Percentiles rank a stretch among this genome's conserved stretches.
These are phyloP conservation scores for Idaea dimidiata DNA, from an alignment of 2,888 invertebrate genomes.

Conservation along the genomic window DNA sequence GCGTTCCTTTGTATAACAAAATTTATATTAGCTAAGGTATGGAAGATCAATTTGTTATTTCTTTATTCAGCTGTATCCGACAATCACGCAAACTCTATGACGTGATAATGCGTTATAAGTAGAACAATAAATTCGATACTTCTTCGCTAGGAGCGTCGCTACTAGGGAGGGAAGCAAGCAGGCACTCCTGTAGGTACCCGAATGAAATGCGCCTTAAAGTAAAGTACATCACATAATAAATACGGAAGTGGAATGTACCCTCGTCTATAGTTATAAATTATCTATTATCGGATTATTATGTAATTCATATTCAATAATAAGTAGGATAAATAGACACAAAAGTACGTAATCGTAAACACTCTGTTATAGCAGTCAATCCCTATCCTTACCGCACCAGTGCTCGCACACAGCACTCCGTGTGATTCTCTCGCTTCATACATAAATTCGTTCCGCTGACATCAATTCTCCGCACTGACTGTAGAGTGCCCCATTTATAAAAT, in stretches of 20 bases:
- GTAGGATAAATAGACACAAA: conserved; percentile 35
- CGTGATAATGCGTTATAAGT: too few relatives aligned
- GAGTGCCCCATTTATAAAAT: conserved; percentile 41
- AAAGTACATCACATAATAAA: neutral
- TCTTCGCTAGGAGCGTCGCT: too few relatives aligned
- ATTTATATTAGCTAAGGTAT: too few relatives aligned
- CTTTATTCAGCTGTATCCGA: too few relatives aligned
- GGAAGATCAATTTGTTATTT: too few relatives aligned
- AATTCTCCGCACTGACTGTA: conserved; percentile 12
- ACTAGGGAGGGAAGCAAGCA: too few relatives aligned
- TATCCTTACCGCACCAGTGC: neutral
- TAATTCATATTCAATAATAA: conserved; percentile 18
- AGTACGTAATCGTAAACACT: conserved; percentile 37
- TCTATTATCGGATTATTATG: neutral
- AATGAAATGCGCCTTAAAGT: too few relatives aligned
- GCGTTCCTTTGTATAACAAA: too few relatives aligned
- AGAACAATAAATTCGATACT: too few relatives aligned
- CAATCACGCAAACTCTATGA: too few relatives aligned
- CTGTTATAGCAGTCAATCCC: conserved; percentile 24
- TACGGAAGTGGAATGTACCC: neutral
- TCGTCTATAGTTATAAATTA: neutral
- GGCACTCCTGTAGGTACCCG: too few relatives aligned
- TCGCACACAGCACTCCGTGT: neutral
- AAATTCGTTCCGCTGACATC: conserved; percentile 30
- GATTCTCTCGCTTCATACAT: neutral